A percentile compares a stretch with the other conserved stretches of the same genome.
phyloP scores from a whole-genome alignment of 2,113 vertebrate genomes.

The Ahaetulla prasina region DNA sequence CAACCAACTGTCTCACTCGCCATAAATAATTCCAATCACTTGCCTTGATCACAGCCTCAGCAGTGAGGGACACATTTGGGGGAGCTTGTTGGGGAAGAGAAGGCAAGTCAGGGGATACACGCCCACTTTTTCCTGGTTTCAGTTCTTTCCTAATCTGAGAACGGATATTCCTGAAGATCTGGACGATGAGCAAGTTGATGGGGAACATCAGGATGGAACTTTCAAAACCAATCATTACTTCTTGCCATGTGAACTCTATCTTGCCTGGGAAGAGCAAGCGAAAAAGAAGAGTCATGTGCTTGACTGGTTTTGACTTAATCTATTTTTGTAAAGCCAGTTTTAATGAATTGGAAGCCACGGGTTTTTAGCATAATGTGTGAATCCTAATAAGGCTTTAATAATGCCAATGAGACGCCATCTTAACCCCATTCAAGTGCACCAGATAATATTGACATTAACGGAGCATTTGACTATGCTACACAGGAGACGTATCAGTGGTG shows the following conservation, averaged over 20 bases:
- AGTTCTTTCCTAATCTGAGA: constrained; percentile 58
- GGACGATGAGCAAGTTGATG: constrained; percentile 92
- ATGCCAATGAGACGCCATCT: background rate
- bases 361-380: background rate
- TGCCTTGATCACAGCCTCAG: constrained; percentile 84
- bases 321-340: background rate
- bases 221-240: constrained; percentile 91
- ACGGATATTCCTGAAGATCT: constrained; percentile 84
- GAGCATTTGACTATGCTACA: background rate
- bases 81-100: constrained; percentile 54
- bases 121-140: constrained; percentile 66
- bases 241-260: constrained; percentile 93
- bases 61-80: constrained; percentile 71
- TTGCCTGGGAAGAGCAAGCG: constrained; percentile 71
- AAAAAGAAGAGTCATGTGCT: background rate
- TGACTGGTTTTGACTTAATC: background rate
- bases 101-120: constrained; percentile 62
- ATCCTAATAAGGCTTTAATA: background rate
- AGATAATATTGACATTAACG: background rate
- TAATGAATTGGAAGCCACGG: background rate
- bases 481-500: too few species aligned
- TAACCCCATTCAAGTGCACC: background rate
- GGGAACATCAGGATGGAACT: constrained; percentile 95
- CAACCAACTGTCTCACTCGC: background rate
- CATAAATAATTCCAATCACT: background rate